Evolutionary conservation across 2,888 invertebrate species (phyloP).

Genomic region (Agrochola lota): DNA sequence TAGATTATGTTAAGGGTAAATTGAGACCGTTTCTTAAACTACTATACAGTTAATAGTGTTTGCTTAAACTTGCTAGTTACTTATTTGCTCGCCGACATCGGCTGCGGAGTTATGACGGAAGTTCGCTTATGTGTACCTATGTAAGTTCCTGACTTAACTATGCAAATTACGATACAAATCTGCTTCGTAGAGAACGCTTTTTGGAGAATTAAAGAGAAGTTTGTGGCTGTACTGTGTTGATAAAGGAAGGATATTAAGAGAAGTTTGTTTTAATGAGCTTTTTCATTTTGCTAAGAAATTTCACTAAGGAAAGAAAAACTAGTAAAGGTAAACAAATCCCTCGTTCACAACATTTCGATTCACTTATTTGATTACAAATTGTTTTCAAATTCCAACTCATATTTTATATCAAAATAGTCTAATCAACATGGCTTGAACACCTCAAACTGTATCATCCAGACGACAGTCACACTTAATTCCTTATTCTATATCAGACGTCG

Average conservation of each 20-base stretch:
- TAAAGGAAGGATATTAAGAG: slow-evolving; percentile 57
- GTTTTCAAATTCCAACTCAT: not conserved
- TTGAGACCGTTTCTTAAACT: slow-evolving; percentile 87
- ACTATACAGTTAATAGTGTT: slow-evolving; percentile 87
- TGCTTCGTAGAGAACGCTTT: slow-evolving; percentile 71
- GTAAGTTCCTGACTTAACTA: slow-evolving; percentile 78
- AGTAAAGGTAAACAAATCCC: not conserved
- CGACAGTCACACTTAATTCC: slow-evolving; percentile 1
- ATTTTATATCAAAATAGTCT: not conserved
- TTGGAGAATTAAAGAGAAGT: slow-evolving; percentile 60
- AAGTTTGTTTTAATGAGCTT: slow-evolving; percentile 39
- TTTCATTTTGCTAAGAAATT: slow-evolving; percentile 7
- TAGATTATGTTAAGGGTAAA: slow-evolving; percentile 85
- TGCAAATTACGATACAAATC: slow-evolving; percentile 83
- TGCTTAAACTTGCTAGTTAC: slow-evolving; percentile 84
- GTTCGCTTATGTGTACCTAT: slow-evolving; percentile 75
- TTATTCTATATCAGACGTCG: slow-evolving; percentile 1
- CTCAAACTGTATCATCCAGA: not conserved
- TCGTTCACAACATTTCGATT: not conserved
- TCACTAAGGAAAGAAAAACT: not conserved
- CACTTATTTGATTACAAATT: not conserved
- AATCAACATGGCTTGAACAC: not conserved
- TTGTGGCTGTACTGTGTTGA: slow-evolving; percentile 51
- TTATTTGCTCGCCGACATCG: slow-evolving; percentile 83
- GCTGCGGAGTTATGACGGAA: slow-evolving; percentile 83